Base-by-base conservation (phyloP, 1,140 invertebrate genomes). In the Neotoxoptera formosana region DNA sequence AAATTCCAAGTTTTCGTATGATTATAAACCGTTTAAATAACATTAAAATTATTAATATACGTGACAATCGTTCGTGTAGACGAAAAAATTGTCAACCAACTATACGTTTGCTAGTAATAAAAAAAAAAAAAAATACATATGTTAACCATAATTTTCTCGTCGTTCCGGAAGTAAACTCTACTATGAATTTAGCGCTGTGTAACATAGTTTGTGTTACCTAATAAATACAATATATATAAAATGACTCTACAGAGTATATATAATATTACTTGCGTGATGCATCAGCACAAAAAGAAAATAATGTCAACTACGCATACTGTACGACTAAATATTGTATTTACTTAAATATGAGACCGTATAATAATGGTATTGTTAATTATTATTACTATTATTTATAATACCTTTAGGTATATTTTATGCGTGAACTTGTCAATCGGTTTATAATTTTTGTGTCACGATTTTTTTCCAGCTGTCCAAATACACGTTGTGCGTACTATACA, bases 381-480 rank as follows among this genome's bases (percentile, higher is more conserved):
- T 30, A 60, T 4, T 41, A 60, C n/a, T n/a, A n/a, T n/a, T n/a
- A n/a, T n/a, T n/a, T n/a, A n/a, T n/a, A n/a, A n/a, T 67, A 67
- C 14, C 60, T 67, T n/a, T n/a, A 67, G 60, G 30, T 67, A 67
- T n/a, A n/a, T n/a, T 67, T n/a, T 67, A n/a, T n/a, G 60, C 30
- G 60, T n/a, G 60, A 67, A 67, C 60, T n/a, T 67, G 60, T n/a
- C 60, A 67, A 67, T 67, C 60, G 14, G 30, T 67, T 6, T n/a
- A 67, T 67, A n/a, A 67, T 67, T 67, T 67, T 67, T n/a, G 60
- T 67, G 30, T 67, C 60, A 67, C 60, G 30, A n/a, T 84, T 84
- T 41, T 83, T 84, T 84, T 84, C 41, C 83, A 84, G 83, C 41
- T 8, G 36, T 41, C 81, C 81, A 34, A 83, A 20, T 25, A 36